Conservation (phyloP, 2,113 vertebrate genomes). For the Apodemus sylvaticus region DNA sequence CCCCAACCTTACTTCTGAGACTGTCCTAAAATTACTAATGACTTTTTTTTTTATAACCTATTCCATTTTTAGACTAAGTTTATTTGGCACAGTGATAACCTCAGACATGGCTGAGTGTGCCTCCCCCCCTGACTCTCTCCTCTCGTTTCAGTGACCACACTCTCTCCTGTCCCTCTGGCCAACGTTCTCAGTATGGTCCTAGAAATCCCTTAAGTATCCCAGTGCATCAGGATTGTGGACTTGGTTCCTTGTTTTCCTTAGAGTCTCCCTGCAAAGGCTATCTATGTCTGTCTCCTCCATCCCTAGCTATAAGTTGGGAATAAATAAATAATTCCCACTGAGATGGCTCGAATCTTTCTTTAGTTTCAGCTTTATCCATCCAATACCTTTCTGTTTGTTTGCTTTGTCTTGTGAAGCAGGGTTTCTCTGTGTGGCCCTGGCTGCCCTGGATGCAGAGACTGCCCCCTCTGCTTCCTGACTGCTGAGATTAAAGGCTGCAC, state of each 20-base stretch:
- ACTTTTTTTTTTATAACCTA: not conserved
- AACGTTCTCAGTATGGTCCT: not conserved
- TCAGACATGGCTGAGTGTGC: not conserved
- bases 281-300: not conserved
- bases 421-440: not conserved
- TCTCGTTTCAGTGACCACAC: not conserved
- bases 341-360: conserved; percentile 23
- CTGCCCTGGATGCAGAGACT: not conserved
- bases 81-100: not conserved
- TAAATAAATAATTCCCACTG: not conserved
- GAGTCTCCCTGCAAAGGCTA: not conserved
- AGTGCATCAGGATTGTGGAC: not conserved
- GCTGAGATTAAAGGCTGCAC: not conserved
- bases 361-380: conserved; percentile 4
- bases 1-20: conserved; percentile 29
- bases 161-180: not conserved
- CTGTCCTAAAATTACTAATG: not conserved
- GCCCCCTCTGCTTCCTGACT: no score
- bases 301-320: conserved; percentile 22
- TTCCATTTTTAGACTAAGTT: not conserved
- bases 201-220: not conserved
- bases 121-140: not conserved
- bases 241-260: conserved; percentile 26
- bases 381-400: not conserved
- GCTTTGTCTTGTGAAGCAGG: not conserved